Conservation (phyloP, 2,797 vertebrate genomes). For the Pseudochirops cupreus region DNA sequence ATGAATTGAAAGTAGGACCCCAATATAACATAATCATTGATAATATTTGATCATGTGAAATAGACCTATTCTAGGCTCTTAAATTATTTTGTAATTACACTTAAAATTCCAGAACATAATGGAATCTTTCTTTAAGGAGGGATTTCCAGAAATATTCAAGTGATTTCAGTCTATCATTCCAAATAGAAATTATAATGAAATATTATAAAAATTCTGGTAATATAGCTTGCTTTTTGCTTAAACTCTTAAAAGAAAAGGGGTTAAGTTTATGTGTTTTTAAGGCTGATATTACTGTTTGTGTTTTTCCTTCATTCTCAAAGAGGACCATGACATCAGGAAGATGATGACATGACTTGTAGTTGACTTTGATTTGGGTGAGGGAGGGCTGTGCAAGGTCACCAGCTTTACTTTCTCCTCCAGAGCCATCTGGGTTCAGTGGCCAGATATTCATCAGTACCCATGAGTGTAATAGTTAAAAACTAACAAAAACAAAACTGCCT, state of each 20-base stretch:
- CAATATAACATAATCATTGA: neutral
- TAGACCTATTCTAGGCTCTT: neutral
- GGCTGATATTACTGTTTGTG: neutral
- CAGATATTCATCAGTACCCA: neutral
- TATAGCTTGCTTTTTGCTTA: neutral
- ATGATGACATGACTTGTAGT: too few species aligned
- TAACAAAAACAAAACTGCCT: neutral
- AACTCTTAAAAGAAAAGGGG: neutral
- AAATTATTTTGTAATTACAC: neutral
- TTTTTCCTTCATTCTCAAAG: too few species aligned
- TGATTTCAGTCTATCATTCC: neutral
- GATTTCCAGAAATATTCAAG: neutral
- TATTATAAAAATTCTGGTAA: neutral
- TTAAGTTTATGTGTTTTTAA: neutral
- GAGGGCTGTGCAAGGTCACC: too few species aligned
- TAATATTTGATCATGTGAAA: neutral
- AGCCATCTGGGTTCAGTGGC: too few species aligned
- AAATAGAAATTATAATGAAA: neutral
- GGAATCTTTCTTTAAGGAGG: neutral
- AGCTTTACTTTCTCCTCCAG: too few species aligned
- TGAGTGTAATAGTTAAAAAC: neutral
- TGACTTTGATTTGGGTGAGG: too few species aligned
- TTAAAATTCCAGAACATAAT: neutral
- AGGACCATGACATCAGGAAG: too few species aligned
- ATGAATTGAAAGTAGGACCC: neutral